Evolutionary conservation across 2,797 vertebrate species (phyloP).

Genomic region (Antennarius maculatus): DNA sequence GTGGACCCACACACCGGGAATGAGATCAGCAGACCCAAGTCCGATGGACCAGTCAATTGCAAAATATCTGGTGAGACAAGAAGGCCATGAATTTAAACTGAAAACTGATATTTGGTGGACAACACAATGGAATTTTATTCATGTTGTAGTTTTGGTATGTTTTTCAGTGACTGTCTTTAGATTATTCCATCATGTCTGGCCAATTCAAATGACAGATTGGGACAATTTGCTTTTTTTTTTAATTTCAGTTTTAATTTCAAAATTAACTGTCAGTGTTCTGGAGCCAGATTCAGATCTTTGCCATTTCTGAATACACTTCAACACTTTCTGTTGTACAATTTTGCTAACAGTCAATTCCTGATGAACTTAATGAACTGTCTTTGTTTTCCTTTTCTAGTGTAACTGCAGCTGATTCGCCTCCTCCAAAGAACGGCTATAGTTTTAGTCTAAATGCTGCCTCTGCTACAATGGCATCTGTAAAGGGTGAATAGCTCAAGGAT

Average conservation of each 20-base stretch:
- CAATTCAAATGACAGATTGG: too few species aligned
- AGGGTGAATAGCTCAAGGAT: too few species aligned
- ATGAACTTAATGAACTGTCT: neutral
- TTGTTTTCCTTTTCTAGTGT: slow-evolving; percentile 28
- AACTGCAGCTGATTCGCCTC: neutral
- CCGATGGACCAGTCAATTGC: slow-evolving; percentile 3
- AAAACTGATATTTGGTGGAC: neutral
- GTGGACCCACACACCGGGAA: slow-evolving; percentile 81
- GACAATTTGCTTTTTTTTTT: too few species aligned
- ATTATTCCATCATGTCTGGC: too few species aligned
- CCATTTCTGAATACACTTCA: too few species aligned
- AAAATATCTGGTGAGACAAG: slow-evolving; percentile 29
- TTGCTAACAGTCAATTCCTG: neutral
- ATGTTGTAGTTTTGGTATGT: too few species aligned
- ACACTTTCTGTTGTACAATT: too few species aligned
- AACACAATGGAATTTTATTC: neutral
- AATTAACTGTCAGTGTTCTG: too few species aligned
- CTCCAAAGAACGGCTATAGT: slow-evolving; percentile 1
- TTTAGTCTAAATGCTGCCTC: slow-evolving; percentile 3
- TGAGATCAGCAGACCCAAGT: slow-evolving; percentile 65
- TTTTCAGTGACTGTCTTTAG: too few species aligned
- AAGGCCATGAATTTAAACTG: neutral
- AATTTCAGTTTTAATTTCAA: too few species aligned
- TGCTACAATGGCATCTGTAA: neutral
- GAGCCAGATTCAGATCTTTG: too few species aligned